A percentile compares a stretch with the other conserved stretches of the same genome.
These are phyloP conservation scores for Cariama cristata DNA, from an alignment of 2,113 vertebrate species.

Conservation along the genomic window DNA sequence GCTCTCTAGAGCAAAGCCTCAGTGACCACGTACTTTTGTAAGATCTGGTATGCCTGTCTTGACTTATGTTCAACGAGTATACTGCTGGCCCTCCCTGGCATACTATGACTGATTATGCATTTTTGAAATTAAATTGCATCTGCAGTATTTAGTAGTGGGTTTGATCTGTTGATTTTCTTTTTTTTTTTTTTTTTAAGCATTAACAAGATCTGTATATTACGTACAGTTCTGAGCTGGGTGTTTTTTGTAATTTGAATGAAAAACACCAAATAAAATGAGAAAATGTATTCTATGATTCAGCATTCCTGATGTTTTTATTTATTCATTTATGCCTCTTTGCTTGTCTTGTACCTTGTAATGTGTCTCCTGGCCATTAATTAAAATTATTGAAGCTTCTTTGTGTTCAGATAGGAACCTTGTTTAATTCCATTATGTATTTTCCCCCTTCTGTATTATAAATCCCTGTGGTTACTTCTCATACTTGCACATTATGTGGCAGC, in stretches of 20 bases:
- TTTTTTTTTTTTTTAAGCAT: not conserved
- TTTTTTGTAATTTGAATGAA: not conserved
- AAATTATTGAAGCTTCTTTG: not conserved
- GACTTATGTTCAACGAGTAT: not conserved
- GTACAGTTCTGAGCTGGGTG: not conserved
- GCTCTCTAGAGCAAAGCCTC: not conserved
- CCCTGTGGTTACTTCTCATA: not conserved
- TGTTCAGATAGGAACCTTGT: not conserved
- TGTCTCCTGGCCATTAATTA: conserved; percentile 26
- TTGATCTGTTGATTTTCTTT: not conserved
- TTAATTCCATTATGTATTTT: conserved; percentile 17
- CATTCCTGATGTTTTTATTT: not conserved
- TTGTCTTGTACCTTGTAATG: not conserved
- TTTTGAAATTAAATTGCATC: not conserved
- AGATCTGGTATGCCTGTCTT: not conserved
- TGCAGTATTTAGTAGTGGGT: not conserved
- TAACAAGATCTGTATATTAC: not conserved
- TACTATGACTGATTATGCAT: not conserved
- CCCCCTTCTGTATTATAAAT: not conserved
- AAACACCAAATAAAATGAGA: not conserved
- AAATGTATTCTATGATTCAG: not conserved
- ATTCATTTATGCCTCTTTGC: not conserved
- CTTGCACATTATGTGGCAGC: not conserved
- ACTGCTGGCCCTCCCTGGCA: not conserved
- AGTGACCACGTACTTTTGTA: not conserved